Evolutionary conservation across 2,113 vertebrate species (phyloP).

Genomic region (Podiceps cristatus): DNA sequence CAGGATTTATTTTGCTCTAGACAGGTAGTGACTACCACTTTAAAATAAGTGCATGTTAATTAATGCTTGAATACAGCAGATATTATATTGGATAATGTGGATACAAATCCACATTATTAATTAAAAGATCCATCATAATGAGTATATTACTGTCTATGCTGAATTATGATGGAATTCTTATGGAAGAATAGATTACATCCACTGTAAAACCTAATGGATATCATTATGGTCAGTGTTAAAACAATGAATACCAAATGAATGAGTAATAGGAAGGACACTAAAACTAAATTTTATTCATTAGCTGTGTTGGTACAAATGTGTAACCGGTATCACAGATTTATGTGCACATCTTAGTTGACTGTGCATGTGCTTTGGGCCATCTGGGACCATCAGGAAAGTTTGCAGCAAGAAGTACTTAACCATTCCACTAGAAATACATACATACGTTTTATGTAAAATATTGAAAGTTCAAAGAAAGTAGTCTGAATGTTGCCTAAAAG

Average conservation of each 20-base stretch:
- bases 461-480: background rate
- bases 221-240: conserved; percentile 66
- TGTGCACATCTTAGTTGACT: background rate
- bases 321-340: conserved; percentile 6
- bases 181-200: conserved; percentile 3
- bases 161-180: conserved; percentile 49
- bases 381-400: background rate
- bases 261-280: conserved; percentile 36
- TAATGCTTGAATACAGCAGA: conserved; percentile 32
- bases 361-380: background rate
- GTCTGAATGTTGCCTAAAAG: background rate
- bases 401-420: background rate
- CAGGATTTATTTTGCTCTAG: conserved; percentile 43
- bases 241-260: conserved; percentile 57
- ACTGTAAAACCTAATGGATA: conserved; percentile 59
- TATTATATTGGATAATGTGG: conserved; percentile 20
- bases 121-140: conserved; percentile 50
- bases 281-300: conserved; percentile 24
- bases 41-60: conserved; percentile 58
- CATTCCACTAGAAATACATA: background rate
- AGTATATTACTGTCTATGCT: background rate
- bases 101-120: conserved; percentile 36
- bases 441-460: background rate
- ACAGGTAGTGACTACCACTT: conserved; percentile 29
- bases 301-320: background rate